Base-by-base conservation (phyloP, 2,113 vertebrate genomes). In the Gavia stellata region DNA sequence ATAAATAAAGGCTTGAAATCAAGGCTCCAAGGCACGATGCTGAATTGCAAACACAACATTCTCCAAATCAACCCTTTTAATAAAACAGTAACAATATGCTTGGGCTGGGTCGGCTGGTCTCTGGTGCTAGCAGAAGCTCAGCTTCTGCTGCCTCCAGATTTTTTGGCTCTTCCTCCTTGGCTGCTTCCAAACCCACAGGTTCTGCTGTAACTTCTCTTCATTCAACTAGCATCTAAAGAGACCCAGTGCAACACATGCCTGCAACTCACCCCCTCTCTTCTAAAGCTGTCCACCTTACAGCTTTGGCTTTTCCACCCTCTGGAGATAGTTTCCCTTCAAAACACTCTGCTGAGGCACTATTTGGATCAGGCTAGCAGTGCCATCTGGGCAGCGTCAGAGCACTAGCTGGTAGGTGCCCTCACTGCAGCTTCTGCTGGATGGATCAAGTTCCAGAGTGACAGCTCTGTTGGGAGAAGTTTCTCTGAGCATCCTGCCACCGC, bases 1-100 rank as follows among this genome's bases (percentile, higher is more conserved):
- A 98, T 98, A 98, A 98, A 98, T 98, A 98, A 98, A 98, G 97
- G 97, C 97, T 98, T 97, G 97, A 97, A 98, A 98, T 97, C 97
- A 96, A 97, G 97, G 97, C 97, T 97, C 94, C 6, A 2, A 98
- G 97, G 97, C 97, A 98, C 94, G 97, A 98, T 97, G 96, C 80
- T 90, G 93, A 96, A 97, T 97, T 96, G 95, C 94, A 98, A 98
- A 98, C 96, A 96, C 96, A 97, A 97, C 97, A 95, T 98, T 97
- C 97, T 95, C 95, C 95, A 97, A 97, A 97, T 97, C 97, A 98
- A 95, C 94, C 70, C 91, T 97, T 96, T 97, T 96, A 97, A 97
- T 97, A 97, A 97, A 98, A 97, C 94, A 97, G 95, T 96, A 95
- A 97, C 96, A 98, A 97, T 98, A 98, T 98, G 96, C 93, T 97